A percentile compares a stretch with the other conserved stretches of the same genome.
Evolutionary conservation across 2,888 invertebrate genomes (phyloP).

Genomic region (Pharmacophagus antenor): DNA sequence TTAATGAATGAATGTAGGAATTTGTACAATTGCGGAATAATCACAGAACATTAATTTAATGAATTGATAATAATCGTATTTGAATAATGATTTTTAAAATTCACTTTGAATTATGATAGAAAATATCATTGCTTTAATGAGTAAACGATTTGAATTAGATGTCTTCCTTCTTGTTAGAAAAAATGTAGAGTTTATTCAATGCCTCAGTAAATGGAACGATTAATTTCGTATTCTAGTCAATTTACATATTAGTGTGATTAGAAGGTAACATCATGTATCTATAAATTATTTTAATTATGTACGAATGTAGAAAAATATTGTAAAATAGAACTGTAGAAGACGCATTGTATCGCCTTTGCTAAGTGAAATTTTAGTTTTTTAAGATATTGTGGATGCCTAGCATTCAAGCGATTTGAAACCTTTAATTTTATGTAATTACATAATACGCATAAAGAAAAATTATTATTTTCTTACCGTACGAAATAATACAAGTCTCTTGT

Average conservation of each 20-base stretch:
- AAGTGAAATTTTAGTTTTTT: slow-evolving; percentile 9
- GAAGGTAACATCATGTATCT: slow-evolving; percentile 11
- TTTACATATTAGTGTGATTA: slow-evolving; percentile 22
- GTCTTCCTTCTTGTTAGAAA: too few relatives aligned
- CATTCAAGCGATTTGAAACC: background rate
- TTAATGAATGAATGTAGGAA: too few relatives aligned
- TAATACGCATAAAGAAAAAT: slow-evolving; percentile 2
- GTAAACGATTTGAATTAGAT: too few relatives aligned
- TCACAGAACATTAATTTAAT: too few relatives aligned
- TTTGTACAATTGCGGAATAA: too few relatives aligned
- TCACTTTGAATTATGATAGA: too few relatives aligned
- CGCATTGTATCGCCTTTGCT: slow-evolving; percentile 17
- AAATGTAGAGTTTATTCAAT: slow-evolving; percentile 19
- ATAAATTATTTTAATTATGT: slow-evolving; percentile 25
- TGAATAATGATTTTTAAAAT: too few relatives aligned
- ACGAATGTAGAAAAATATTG: slow-evolving; percentile 26
- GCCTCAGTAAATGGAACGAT: slow-evolving; percentile 6
- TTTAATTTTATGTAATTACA: slow-evolving; percentile 1
- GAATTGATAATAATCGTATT: too few relatives aligned
- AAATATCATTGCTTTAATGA: too few relatives aligned
- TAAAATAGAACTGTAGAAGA: slow-evolving; percentile 22
- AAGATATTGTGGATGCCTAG: slow-evolving; percentile 1
- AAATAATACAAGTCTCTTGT: slow-evolving; percentile 16
- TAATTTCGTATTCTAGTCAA: slow-evolving; percentile 28
- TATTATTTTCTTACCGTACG: slow-evolving; percentile 23